phyloP scores from a whole-genome alignment of 1,140 invertebrate genomes.

The Drosophila suzukii region DNA sequence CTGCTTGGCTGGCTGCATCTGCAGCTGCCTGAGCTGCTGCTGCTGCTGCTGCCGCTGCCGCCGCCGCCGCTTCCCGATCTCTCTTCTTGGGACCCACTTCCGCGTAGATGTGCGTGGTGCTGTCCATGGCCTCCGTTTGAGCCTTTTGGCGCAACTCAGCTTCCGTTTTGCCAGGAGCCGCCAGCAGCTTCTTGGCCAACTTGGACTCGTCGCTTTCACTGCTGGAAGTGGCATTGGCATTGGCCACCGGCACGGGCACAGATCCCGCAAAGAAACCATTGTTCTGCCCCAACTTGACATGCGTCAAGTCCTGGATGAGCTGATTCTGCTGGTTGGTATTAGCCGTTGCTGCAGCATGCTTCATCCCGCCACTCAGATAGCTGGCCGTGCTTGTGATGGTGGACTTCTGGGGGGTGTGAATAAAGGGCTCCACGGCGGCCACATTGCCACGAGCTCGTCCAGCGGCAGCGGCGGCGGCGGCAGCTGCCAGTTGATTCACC shows the following conservation, averaged over 20 bases:
- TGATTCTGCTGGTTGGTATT: conserved; percentile 82
- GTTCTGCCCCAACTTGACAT: conserved; percentile 66
- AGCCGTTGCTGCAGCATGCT: conserved; percentile 74
- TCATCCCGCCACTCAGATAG: conserved; percentile 69
- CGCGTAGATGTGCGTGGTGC: conserved; percentile 78
- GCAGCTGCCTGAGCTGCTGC: conserved; percentile 42
- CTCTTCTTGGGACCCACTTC: conserved; percentile 80
- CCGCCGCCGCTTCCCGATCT: conserved; percentile 67
- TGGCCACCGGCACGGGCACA: conserved; percentile 26
- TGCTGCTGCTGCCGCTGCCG: conserved; percentile 62
- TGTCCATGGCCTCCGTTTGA: conserved; percentile 71
- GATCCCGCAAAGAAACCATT: conserved; percentile 54
- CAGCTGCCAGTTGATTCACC: conserved; percentile 69
- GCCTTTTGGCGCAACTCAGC: conserved; percentile 56
- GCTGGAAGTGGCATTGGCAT: conserved; percentile 25
- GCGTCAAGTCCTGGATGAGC: conserved; percentile 77
- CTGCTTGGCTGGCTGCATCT: conserved; percentile 28
- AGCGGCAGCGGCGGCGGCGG: conserved; percentile 67
- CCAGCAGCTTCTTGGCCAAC: conserved; percentile 76
- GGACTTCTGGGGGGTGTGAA: conserved; percentile 89
- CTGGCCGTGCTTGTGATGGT: conserved; percentile 71
- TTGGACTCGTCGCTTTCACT: conserved; percentile 83
- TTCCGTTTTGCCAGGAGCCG: conserved; percentile 45
- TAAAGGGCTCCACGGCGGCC: conserved; percentile 95
- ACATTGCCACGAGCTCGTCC: conserved; percentile 87